Base-by-base conservation (phyloP, 2,113 vertebrate genomes). In the Anarhynchus alexandrinus region DNA sequence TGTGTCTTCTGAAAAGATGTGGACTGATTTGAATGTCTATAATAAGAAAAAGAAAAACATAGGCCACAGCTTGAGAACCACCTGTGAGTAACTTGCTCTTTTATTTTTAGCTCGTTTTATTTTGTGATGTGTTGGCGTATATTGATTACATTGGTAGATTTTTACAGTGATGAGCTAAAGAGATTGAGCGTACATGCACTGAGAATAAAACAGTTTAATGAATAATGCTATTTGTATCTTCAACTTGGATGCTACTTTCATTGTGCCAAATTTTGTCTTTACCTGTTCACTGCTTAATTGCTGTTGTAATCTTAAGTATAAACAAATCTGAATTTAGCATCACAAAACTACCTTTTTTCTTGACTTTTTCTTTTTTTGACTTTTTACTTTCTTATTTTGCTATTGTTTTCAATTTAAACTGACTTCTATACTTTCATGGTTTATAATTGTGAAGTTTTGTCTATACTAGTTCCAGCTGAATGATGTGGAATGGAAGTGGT, bases 101-200 rank as follows among this genome's bases (percentile, higher is more conserved):
- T 84, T 94, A 74, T 96, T 96, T 96, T 93, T 76, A 93, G 51
- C 82, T 90, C 4, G 2, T 71, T 84, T 81, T 86, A 59, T 82
- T 94, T 84, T 82, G 42, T 94, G 87, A 71, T 93, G 47, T 70
- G 51, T 91, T 93, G 93, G 55, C 82, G 64, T 82, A 32, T 85
- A 93, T 94, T 87, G 82, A 82, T 93, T 93, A 59, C 47, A 76
- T 51, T 88, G 47, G 21, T 51, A 87, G 87, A 82, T 91, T 71
- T 93, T 84, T 58, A 82, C 45, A 52, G 87, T 43, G 61, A 91
- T 87, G 92, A 94, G 57, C 78, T 90, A 5, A 67, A 70, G 70
- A 71, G 82, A 59, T 49, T 58, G 92, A 97, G 66, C 73, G 78
- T 57, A 78, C 65, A 64, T 38, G n/a, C 59, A 76, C 51, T 58